These are phyloP conservation scores for Henicopernis longicauda DNA, from an alignment of 2,113 vertebrate genomes.

Conservation along the genomic window DNA sequence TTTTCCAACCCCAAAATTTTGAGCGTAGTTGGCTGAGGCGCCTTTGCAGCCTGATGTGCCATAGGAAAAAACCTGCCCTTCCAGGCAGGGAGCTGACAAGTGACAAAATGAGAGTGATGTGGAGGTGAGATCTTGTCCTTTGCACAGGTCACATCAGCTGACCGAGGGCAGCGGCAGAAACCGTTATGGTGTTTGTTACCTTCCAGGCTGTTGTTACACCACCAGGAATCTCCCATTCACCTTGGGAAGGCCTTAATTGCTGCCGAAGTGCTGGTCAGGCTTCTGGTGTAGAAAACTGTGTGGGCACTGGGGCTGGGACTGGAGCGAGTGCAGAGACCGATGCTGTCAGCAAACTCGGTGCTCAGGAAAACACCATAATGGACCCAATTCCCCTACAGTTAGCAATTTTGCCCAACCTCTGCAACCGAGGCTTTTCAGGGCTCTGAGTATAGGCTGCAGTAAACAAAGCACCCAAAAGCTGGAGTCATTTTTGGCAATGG, in stretches of 20 bases:
- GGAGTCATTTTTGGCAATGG: neutral
- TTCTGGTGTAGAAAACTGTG: neutral
- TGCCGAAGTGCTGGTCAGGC: neutral
- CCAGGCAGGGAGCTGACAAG: neutral
- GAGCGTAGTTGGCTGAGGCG: neutral
- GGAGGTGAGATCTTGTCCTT: neutral
- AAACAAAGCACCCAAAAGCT: neutral
- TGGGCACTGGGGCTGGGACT: neutral
- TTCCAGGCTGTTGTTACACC: neutral
- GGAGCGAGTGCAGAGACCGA: fast-evolving
- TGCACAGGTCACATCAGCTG: neutral
- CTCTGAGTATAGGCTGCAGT: neutral
- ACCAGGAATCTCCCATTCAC: neutral
- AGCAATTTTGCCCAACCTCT: neutral
- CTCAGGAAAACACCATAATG: neutral
- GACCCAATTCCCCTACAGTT: neutral
- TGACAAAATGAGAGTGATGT: too few species aligned
- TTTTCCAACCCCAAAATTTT: neutral
- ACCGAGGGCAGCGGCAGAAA: neutral
- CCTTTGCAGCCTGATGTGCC: neutral
- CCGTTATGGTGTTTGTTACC: fast-evolving
- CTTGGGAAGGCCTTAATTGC: neutral
- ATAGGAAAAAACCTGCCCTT: neutral
- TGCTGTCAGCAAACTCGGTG: neutral
- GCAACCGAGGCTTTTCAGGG: neutral